These are phyloP conservation scores for Sanderia malayensis DNA, from an alignment of 30 jellyfish, hydroid and myxozoan genomes.

Conservation along the genomic window DNA sequence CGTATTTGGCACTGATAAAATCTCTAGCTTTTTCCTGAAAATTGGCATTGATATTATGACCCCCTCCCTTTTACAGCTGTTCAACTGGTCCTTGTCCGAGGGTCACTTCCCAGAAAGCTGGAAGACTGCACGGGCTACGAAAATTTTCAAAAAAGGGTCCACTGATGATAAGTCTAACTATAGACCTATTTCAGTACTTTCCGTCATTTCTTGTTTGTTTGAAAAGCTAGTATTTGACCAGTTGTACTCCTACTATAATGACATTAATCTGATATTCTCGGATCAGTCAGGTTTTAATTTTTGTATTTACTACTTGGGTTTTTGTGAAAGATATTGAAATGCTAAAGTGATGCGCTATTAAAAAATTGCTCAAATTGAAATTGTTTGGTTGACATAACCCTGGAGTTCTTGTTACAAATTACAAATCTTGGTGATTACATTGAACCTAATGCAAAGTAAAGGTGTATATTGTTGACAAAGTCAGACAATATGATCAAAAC, in stretches of 20 bases:
- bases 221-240: conserved; percentile 30
- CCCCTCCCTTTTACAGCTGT: conserved; percentile 37
- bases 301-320: too few species aligned
- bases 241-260: conserved; percentile 32
- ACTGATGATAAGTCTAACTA: conserved; percentile 32
- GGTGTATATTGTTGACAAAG: too few species aligned
- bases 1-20: conserved; percentile 18
- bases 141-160: conserved; percentile 25
- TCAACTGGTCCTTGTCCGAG: conserved; percentile 29
- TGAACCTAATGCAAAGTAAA: too few species aligned
- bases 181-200: too few species aligned
- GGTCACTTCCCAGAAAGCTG: conserved; percentile 24
- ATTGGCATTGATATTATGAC: conserved; percentile 20
- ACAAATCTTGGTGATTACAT: too few species aligned
- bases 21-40: conserved; percentile 20
- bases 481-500: too few species aligned
- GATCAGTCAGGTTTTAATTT: conserved; percentile 32
- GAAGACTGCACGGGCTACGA: conserved; percentile 24
- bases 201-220: conserved; percentile 31
- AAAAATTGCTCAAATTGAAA: too few species aligned
- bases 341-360: too few species aligned
- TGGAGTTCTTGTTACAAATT: too few species aligned
- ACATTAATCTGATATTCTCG: conserved; percentile 27
- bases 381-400: too few species aligned
- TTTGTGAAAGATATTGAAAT: too few species aligned